phyloP scores from a whole-genome alignment of 2,113 vertebrate species.

The Ceyx margarethae region DNA sequence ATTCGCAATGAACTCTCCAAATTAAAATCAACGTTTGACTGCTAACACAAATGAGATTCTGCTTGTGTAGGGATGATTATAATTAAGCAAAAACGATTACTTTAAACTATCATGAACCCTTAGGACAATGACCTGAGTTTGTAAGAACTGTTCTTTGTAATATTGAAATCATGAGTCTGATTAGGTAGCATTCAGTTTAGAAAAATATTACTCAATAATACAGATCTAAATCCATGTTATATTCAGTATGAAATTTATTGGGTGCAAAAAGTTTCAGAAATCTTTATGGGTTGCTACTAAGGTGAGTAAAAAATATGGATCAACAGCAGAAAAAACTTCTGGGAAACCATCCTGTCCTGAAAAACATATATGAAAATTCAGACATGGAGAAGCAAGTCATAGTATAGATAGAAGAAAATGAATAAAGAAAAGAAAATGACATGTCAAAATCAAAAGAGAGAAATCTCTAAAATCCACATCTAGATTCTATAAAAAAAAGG shows the following conservation, averaged over 20 bases:
- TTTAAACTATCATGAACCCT: slow-evolving; percentile 34
- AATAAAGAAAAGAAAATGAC: neutral
- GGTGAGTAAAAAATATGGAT: neutral
- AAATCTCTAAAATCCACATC: neutral
- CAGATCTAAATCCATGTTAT: neutral
- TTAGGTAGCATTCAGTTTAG: neutral
- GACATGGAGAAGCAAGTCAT: neutral
- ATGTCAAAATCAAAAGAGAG: neutral
- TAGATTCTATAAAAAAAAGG: neutral
- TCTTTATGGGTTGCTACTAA: neutral
- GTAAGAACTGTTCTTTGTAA: neutral
- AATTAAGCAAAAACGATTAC: slow-evolving; percentile 49
- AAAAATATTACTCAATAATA: neutral
- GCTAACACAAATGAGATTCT: slow-evolving; percentile 45
- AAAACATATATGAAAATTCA: neutral
- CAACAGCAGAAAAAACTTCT: neutral
- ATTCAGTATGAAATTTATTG: neutral
- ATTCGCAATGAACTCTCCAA: slow-evolving; percentile 61
- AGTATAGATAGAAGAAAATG: neutral
- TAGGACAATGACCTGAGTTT: slow-evolving; percentile 39
- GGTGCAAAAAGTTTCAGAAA: neutral
- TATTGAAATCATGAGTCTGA: neutral
- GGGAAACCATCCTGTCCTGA: neutral
- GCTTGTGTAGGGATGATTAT: slow-evolving; percentile 53
- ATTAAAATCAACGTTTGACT: slow-evolving; percentile 64